A percentile compares a stretch with the other conserved stretches of the same genome.
Evolutionary conservation across 2,888 invertebrate species (phyloP).

Genomic region (Ditylenchus weischeri): DNA sequence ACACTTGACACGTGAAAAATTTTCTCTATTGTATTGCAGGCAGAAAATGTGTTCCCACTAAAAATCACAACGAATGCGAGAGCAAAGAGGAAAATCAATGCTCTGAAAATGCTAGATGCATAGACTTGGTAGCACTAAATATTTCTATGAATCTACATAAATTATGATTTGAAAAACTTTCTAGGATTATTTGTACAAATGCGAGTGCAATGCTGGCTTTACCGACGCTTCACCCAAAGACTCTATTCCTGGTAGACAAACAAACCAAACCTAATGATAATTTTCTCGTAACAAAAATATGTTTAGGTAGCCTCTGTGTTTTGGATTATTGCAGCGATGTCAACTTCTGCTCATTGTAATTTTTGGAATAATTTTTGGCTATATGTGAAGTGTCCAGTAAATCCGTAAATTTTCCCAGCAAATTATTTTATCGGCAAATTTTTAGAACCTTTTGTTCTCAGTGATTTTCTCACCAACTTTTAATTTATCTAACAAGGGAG

Average conservation of each 20-base stretch:
- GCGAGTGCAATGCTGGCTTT: constrained; percentile 55
- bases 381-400: no score
- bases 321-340: constrained; percentile 58
- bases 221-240: constrained; percentile 52
- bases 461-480: no score
- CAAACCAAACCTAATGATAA: no score
- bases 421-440: no score
- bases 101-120: constrained; percentile 53
- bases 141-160: neutral
- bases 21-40: neutral
- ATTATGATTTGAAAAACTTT: neutral
- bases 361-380: no score
- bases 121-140: constrained; percentile 42
- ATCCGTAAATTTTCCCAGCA: no score
- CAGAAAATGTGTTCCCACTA: constrained; percentile 48
- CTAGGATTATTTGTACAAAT: constrained; percentile 55
- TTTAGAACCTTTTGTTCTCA: no score
- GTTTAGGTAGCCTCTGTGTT: constrained; percentile 40
- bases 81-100: constrained; percentile 51
- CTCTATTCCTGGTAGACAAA: constrained; percentile 40
- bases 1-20: neutral
- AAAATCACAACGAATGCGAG: constrained; percentile 58
- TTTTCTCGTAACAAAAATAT: no score
- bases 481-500: no score
- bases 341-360: constrained; percentile 69